phyloP scores from a whole-genome alignment of 2,888 invertebrate species.

The Phengaris arion region DNA sequence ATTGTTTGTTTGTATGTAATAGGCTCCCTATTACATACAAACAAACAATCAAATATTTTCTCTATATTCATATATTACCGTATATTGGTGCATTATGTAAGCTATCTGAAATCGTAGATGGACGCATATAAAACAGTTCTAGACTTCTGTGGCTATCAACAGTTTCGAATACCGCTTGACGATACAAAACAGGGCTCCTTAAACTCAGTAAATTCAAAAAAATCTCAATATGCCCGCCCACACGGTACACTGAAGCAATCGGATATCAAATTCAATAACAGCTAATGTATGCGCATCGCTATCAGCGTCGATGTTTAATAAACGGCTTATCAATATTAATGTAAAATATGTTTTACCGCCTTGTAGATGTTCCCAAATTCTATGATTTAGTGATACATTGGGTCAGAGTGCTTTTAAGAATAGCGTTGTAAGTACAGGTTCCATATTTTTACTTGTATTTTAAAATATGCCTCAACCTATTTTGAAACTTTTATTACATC shows the following conservation, averaged over 20 bases:
- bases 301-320: neutral
- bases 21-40: too few species aligned
- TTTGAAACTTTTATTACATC: too few species aligned
- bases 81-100: too few species aligned
- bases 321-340: constrained; percentile 18
- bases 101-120: neutral
- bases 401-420: neutral
- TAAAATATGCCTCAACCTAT: too few species aligned
- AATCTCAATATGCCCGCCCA: constrained; percentile 7
- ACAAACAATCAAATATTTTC: too few species aligned
- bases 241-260: constrained; percentile 8
- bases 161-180: neutral
- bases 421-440: neutral
- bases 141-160: neutral
- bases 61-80: too few species aligned
- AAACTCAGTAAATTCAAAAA: neutral
- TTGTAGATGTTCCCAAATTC: neutral
- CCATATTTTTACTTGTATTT: too few species aligned
- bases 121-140: neutral
- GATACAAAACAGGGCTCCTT: neutral
- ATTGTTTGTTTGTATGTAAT: too few species aligned
- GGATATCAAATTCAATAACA: constrained; percentile 13
- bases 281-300: constrained; percentile 17
- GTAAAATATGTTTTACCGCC: constrained; percentile 10
- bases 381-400: neutral